Evolutionary conservation across 2,888 invertebrate genomes (phyloP).

Genomic region (Homarus gammarus): DNA sequence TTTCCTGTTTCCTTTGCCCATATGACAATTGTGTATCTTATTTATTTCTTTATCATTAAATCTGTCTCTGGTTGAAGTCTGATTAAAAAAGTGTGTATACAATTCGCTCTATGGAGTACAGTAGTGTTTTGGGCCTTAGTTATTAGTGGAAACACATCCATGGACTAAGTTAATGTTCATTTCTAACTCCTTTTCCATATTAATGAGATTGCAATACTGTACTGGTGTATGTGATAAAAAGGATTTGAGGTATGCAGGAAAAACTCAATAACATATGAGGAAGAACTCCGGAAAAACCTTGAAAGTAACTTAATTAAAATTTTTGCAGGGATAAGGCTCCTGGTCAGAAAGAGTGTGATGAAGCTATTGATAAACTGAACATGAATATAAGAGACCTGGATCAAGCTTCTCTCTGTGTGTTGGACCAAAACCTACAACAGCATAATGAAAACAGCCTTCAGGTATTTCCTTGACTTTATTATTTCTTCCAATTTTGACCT

Average conservation of each 20-base stretch:
- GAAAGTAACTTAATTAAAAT: not conserved
- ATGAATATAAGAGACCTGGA: conserved; percentile 90
- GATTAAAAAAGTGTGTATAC: no score
- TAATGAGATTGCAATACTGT: not conserved
- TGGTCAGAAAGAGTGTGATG: conserved; percentile 95
- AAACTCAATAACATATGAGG: no score
- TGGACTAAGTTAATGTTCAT: no score
- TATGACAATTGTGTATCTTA: no score
- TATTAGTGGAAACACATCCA: no score
- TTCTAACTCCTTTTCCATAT: not conserved
- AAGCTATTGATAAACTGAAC: conserved; percentile 88
- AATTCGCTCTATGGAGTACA: no score
- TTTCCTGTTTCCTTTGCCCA: no score
- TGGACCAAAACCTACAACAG: conserved; percentile 88
- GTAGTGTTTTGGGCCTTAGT: no score
- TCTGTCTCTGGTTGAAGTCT: no score
- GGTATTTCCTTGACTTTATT: conserved; percentile 30
- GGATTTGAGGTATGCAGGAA: not conserved
- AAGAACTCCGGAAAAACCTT: no score
- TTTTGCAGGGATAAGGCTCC: conserved; percentile 92
- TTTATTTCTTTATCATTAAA: no score
- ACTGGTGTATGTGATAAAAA: not conserved
- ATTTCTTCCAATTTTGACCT: no score
- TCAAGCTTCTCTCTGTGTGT: conserved; percentile 91
- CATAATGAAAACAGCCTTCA: conserved; percentile 85